phyloP scores from a whole-genome alignment of 1,140 invertebrate species.

The Scaptomyza hsui region DNA sequence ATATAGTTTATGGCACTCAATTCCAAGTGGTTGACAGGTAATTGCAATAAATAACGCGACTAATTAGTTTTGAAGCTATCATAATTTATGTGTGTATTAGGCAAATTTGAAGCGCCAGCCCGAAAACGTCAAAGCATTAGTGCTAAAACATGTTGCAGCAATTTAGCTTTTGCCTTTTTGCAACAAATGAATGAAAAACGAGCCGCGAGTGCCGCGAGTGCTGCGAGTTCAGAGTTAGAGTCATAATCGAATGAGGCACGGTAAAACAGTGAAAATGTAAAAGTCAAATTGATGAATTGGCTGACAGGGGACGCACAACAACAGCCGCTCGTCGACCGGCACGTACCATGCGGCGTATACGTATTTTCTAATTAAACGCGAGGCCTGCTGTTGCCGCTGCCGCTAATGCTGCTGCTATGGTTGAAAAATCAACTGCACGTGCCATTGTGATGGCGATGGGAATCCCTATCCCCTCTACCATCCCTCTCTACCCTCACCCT shows the following conservation, averaged over 20 bases:
- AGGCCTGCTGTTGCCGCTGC: background rate
- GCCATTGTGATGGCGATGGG: slow-evolving; percentile 39
- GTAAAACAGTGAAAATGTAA: slow-evolving; percentile 33
- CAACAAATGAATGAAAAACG: slow-evolving; percentile 2
- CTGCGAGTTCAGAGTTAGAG: background rate
- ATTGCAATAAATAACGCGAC: slow-evolving; percentile 78
- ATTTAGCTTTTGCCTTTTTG: slow-evolving; percentile 3
- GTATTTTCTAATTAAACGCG: slow-evolving; percentile 80
- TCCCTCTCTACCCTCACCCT: background rate
- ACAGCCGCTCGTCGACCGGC: slow-evolving; percentile 18
- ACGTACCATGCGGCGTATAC: slow-evolving; percentile 69
- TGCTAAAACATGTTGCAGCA: slow-evolving; percentile 29
- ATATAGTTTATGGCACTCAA: slow-evolving; percentile 47
- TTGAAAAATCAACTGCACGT: slow-evolving; percentile 58
- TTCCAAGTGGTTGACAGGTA: slow-evolving; percentile 64
- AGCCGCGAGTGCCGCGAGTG: background rate
- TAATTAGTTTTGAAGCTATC: slow-evolving; percentile 71
- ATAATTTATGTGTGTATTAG: slow-evolving; percentile 75
- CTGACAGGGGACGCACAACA: slow-evolving; percentile 50
- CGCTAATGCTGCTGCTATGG: background rate
- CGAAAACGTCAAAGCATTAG: slow-evolving; percentile 28
- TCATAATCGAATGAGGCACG: slow-evolving; percentile 34
- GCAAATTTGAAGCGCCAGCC: slow-evolving; percentile 30
- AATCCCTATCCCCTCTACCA: background rate
- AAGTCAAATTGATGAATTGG: slow-evolving; percentile 73